These are phyloP conservation scores for Apolygus lucorum DNA, from an alignment of 1,140 invertebrate genomes.

Conservation along the genomic window DNA sequence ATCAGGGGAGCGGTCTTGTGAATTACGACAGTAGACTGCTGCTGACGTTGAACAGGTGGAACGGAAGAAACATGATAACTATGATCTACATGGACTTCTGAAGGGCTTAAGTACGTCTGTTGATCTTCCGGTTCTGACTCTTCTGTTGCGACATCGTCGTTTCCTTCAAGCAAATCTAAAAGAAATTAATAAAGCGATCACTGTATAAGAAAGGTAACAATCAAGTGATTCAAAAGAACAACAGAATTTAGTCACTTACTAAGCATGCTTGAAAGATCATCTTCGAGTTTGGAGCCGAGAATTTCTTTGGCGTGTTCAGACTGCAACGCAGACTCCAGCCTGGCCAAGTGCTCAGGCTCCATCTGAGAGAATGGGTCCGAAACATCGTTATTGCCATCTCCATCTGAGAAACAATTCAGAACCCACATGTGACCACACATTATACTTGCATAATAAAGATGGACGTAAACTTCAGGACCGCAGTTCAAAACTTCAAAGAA, in stretches of 20 bases:
- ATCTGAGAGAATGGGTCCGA: conserved; percentile 48
- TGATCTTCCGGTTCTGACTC: neutral
- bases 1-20: neutral
- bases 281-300: conserved; percentile 47
- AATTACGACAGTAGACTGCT: neutral
- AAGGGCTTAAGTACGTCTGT: neutral
- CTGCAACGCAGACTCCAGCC: conserved; percentile 47
- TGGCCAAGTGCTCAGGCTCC: conserved; percentile 49
- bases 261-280: conserved; percentile 44
- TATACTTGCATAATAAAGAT: neutral
- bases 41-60: neutral
- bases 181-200: neutral
- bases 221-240: no score
- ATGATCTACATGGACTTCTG: neutral
- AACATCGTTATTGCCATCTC: conserved; percentile 23
- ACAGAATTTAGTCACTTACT: conserved; percentile 38
- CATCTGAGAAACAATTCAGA: conserved; percentile 3
- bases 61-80: neutral
- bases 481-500: neutral
- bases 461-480: neutral
- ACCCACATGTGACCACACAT: neutral
- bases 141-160: conserved; percentile 18
- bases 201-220: no score
- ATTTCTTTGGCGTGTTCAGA: conserved; percentile 51
- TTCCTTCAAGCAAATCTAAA: conserved; percentile 27